These are phyloP conservation scores for Auanema freiburgensis DNA, from an alignment of 2,888 invertebrate species.

Conservation along the genomic window DNA sequence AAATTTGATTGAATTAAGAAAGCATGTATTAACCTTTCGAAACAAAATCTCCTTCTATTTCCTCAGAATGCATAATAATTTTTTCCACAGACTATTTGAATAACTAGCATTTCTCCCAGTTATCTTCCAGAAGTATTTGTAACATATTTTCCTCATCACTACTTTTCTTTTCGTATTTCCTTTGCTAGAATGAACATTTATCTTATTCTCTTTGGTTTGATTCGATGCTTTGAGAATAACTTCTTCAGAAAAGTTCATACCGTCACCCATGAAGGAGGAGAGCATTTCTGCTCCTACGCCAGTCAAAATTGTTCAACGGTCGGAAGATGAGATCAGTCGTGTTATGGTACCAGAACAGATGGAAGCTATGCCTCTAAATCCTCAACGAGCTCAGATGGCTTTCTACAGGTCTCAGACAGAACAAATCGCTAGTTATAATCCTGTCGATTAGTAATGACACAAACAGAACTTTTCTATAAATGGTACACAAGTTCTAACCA, in stretches of 20 bases:
- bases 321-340: constrained; percentile 52
- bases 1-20: not conserved
- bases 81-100: not conserved
- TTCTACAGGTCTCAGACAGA: constrained; percentile 63
- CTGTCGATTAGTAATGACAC: constrained; percentile 36
- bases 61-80: constrained; percentile 4
- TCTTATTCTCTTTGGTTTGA: not conserved
- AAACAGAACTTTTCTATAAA: constrained; percentile 1
- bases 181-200: constrained; percentile 8
- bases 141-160: not conserved
- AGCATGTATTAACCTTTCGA: constrained; percentile 1
- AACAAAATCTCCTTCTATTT: not conserved
- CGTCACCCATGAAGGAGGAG: constrained; percentile 60
- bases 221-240: not conserved
- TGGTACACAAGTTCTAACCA: not conserved
- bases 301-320: constrained; percentile 45
- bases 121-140: not conserved
- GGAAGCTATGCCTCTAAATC: constrained; percentile 42
- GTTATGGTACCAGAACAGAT: constrained; percentile 42
- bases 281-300: constrained; percentile 53
- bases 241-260: constrained; percentile 57
- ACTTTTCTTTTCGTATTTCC: constrained; percentile 2
- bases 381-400: constrained; percentile 61
- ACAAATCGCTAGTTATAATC: constrained; percentile 61
- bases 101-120: not conserved